Conservation (phyloP, 2,797 vertebrate species). For the Somateria mollissima region DNA sequence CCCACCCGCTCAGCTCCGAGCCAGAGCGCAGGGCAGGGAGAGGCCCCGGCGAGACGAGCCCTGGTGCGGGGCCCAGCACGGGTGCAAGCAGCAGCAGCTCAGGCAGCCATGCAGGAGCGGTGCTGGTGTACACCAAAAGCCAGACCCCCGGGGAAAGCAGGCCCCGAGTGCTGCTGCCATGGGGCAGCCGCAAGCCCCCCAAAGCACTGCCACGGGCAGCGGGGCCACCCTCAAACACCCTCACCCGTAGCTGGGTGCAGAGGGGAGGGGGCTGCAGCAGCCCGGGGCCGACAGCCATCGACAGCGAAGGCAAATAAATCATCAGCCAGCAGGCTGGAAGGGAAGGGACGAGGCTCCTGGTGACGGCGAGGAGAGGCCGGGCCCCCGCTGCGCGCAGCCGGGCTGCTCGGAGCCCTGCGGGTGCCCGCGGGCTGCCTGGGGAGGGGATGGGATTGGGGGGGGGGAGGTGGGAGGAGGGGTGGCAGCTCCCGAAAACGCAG, state of each 20-base stretch:
- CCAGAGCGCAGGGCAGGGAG: not conserved
- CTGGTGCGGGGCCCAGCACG: not conserved
- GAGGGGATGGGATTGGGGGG: not conserved
- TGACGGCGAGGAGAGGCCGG: not conserved
- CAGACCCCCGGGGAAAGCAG: not conserved
- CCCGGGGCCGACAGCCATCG: fast-evolving
- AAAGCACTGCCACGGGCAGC: not conserved
- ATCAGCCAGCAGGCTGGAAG: fast-evolving
- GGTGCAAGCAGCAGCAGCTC: fast-evolving
- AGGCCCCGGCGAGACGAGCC: fast-evolving
- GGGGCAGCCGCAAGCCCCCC: not conserved
- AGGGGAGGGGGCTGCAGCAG: not conserved
- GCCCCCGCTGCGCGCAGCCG: not conserved
- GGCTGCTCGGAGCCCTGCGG: not conserved
- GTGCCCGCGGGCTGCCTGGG: not conserved
- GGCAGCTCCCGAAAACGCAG: conserved; percentile 38
- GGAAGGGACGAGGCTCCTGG: fast-evolving
- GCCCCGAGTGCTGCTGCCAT: not conserved
- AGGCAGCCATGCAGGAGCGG: fast-evolving
- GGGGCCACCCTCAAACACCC: not conserved
- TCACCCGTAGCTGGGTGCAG: fast-evolving
- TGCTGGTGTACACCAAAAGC: not conserved
- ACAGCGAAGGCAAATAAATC: not conserved
- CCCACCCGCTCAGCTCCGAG: not conserved
- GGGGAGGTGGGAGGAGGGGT: not conserved